Evolutionary conservation across 2,113 vertebrate species (phyloP).

Genomic region (Synchiropus splendidus): DNA sequence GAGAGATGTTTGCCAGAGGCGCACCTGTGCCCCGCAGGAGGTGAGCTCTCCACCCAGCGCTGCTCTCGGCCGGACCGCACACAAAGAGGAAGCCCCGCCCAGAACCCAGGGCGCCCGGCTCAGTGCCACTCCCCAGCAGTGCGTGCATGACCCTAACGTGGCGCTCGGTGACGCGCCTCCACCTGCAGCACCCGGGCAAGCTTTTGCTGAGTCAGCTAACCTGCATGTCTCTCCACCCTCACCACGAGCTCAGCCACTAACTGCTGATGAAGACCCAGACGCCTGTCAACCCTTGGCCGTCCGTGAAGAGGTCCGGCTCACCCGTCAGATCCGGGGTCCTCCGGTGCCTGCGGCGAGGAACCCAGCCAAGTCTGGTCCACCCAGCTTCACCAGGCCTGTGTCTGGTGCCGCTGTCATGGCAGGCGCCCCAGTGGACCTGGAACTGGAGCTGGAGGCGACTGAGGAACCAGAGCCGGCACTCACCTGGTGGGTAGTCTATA

Average conservation of each 20-base stretch:
- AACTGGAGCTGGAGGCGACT: slow-evolving; percentile 91
- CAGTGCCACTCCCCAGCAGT: too few relatives aligned
- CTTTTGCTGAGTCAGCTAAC: slow-evolving; percentile 48
- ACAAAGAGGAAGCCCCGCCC: too few relatives aligned
- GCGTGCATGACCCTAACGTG: slow-evolving; percentile 75
- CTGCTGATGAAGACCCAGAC: slow-evolving; percentile 60
- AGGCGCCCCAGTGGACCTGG: slow-evolving; percentile 89
- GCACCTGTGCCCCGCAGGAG: too few relatives aligned
- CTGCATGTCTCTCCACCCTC: slow-evolving; percentile 72
- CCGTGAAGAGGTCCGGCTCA: slow-evolving; percentile 74
- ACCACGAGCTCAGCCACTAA: slow-evolving; percentile 55
- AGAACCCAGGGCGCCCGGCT: too few relatives aligned
- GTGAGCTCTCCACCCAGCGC: too few relatives aligned
- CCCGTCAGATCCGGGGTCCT: slow-evolving; percentile 70
- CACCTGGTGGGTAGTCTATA: slow-evolving; percentile 95
- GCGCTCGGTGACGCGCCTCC: slow-evolving; percentile 5
- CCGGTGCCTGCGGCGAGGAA: slow-evolving; percentile 47
- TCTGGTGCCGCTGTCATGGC: slow-evolving; percentile 80
- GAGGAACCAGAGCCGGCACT: slow-evolving; percentile 84
- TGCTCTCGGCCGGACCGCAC: too few relatives aligned
- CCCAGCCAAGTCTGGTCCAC: slow-evolving; percentile 49
- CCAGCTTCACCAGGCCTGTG: slow-evolving; percentile 79
- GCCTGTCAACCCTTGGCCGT: slow-evolving; percentile 69
- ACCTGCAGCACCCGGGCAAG: slow-evolving; percentile 7
- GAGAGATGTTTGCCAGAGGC: too few relatives aligned